These are phyloP conservation scores for Oscheius myriophilus DNA, from an alignment of 2,888 invertebrate species.

Conservation along the genomic window DNA sequence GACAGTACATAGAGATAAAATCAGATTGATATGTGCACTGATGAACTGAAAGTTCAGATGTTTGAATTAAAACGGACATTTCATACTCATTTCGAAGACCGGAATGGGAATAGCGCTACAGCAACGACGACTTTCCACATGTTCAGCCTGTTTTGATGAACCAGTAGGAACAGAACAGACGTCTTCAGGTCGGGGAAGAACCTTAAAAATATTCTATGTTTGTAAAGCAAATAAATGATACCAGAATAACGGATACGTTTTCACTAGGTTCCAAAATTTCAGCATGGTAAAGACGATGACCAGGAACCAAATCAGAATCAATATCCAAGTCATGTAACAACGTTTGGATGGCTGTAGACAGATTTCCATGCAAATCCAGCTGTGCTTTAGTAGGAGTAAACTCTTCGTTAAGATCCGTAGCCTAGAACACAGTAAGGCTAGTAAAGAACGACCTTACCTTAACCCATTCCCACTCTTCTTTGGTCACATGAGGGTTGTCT, in stretches of 20 bases:
- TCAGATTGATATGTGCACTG: constrained; percentile 90
- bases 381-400: constrained; percentile 69
- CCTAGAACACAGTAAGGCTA: constrained; percentile 35
- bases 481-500: constrained; percentile 90
- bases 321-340: constrained; percentile 63
- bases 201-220: constrained; percentile 32
- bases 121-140: constrained; percentile 83
- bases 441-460: constrained; percentile 33
- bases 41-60: constrained; percentile 84
- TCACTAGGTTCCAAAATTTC: constrained; percentile 91
- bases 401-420: constrained; percentile 42
- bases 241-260: constrained; percentile 89
- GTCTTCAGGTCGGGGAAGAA: constrained; percentile 64
- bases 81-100: constrained; percentile 77
- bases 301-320: constrained; percentile 77
- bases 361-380: constrained; percentile 71
- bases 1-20: constrained; percentile 88
- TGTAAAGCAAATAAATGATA: constrained; percentile 71
- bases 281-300: constrained; percentile 86
- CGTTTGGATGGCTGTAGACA: constrained; percentile 44
- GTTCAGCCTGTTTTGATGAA: constrained; percentile 74
- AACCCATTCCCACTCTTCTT: constrained; percentile 91
- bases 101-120: constrained; percentile 89
- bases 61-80: neutral
- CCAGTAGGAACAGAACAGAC: constrained; percentile 83